phyloP scores from a whole-genome alignment of 2,113 vertebrate genomes.

The Gopherus flavomarginatus region DNA sequence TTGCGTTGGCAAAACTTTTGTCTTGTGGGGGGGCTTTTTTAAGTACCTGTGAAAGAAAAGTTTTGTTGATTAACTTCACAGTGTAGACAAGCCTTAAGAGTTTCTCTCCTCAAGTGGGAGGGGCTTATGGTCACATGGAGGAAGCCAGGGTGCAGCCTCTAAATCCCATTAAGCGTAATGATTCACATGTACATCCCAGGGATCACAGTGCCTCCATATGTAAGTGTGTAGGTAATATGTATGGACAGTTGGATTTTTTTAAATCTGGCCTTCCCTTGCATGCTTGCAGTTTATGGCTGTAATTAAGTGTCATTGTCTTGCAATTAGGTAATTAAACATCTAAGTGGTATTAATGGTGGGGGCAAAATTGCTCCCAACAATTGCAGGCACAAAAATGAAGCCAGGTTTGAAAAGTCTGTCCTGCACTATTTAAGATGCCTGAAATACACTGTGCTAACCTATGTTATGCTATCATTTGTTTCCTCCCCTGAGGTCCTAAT shows the following conservation, averaged over 20 bases:
- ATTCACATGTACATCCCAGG: neutral
- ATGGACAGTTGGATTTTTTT: accelerated
- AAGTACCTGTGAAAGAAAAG: too few relatives aligned
- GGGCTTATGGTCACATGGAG: accelerated
- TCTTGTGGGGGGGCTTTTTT: too few relatives aligned
- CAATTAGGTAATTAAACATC: neutral
- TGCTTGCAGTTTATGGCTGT: neutral
- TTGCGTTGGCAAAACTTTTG: too few relatives aligned
- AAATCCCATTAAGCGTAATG: too few relatives aligned
- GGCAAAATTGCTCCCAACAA: neutral
- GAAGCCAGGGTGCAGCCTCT: neutral
- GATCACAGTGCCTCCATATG: neutral
- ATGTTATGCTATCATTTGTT: neutral
- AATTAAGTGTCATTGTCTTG: neutral
- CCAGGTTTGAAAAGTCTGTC: constrained; percentile 2
- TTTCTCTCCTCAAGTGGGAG: neutral
- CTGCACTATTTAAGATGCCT: neutral
- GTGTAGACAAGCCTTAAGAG: too few relatives aligned
- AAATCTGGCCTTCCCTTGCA: neutral
- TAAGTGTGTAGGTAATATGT: neutral
- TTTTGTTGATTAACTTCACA: too few relatives aligned
- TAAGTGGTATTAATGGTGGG: neutral
- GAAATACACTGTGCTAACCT: neutral
- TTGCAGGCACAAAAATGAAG: neutral
- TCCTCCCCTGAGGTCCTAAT: neutral